Conservation (phyloP, 2,113 vertebrate genomes). For the Strigops habroptila region DNA sequence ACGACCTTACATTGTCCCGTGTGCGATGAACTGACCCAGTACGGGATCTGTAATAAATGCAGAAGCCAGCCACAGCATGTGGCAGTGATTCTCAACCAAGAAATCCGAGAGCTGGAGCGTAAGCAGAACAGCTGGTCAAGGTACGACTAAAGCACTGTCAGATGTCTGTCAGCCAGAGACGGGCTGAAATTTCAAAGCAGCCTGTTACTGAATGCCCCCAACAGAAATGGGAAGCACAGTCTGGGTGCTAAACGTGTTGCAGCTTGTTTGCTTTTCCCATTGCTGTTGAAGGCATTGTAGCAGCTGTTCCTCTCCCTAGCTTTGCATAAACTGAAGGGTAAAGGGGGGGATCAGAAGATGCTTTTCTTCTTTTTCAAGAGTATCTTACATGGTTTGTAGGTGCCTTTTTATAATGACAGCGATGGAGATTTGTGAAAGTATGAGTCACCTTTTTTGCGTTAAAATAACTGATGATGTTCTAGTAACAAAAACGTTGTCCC, state of each 20-base stretch:
- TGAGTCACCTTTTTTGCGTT: background rate
- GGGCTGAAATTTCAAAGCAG: background rate
- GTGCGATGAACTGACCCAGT: slow-evolving; percentile 93
- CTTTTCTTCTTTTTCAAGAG: background rate
- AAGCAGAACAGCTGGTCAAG: slow-evolving; percentile 90
- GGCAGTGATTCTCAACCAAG: slow-evolving; percentile 87
- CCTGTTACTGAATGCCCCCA: background rate
- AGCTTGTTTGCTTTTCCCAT: background rate
- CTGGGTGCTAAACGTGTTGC: accelerated
- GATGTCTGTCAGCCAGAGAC: background rate
- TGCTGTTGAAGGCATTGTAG: background rate
- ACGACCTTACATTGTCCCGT: slow-evolving; percentile 95
- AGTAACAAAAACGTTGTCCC: background rate
- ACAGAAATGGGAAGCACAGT: background rate
- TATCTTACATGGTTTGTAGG: background rate
- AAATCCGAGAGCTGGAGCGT: slow-evolving; percentile 86
- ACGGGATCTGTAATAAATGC: slow-evolving; percentile 89
- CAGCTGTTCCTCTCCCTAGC: background rate
- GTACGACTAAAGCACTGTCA: slow-evolving; percentile 64
- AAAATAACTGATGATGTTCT: background rate
- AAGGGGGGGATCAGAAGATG: background rate
- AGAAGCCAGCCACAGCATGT: slow-evolving; percentile 89
- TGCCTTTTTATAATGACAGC: background rate
- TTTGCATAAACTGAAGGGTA: background rate
- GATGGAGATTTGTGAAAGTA: background rate